Percentiles rank a stretch among this genome's conserved stretches.
phyloP scores from a whole-genome alignment of 2,797 vertebrate genomes.

The Falco concolor region DNA sequence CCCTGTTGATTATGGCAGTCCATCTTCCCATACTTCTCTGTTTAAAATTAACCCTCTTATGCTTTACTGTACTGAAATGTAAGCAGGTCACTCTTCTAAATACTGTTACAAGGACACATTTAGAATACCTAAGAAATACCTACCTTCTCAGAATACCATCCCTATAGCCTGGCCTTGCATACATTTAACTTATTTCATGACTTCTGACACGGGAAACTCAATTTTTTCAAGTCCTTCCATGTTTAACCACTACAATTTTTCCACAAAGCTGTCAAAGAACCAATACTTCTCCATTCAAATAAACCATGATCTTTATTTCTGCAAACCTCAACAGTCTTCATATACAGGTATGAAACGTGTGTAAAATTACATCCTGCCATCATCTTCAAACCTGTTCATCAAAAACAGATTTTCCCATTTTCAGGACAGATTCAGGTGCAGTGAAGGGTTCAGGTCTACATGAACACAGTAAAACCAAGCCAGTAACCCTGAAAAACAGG shows the following conservation, averaged over 20 bases:
- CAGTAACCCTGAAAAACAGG: background rate
- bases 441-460: background rate
- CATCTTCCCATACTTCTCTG: accelerated
- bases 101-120: background rate
- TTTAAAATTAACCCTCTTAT: background rate
- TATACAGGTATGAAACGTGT: background rate
- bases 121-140: background rate
- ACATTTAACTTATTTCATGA: background rate
- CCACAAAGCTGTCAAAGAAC: background rate
- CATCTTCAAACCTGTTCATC: background rate
- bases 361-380: background rate
- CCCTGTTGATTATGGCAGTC: background rate
- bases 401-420: background rate
- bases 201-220: background rate
- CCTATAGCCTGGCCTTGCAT: background rate
- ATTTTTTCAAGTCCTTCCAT: background rate
- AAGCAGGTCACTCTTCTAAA: background rate
- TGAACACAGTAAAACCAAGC: background rate
- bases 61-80: accelerated
- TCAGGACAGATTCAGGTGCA: background rate
- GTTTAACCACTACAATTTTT: background rate
- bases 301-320: background rate
- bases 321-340: background rate
- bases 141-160: background rate
- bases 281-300: background rate